phyloP scores from a whole-genome alignment of 2,888 invertebrate genomes.

The Dryobota labecula region DNA sequence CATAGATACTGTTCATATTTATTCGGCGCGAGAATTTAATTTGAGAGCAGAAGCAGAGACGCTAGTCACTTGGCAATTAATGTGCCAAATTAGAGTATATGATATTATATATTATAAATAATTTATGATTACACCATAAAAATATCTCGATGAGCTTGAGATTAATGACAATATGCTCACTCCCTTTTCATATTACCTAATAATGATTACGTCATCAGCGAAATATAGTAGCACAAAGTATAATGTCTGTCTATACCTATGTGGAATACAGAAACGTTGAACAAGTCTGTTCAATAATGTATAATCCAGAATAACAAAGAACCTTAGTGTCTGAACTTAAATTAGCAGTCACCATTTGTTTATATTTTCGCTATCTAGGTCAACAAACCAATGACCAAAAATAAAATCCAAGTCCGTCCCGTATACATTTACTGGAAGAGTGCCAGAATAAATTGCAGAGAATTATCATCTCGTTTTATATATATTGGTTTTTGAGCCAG shows the following conservation, averaged over 20 bases:
- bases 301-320: background rate
- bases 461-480: constrained; percentile 35
- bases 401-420: constrained; percentile 71
- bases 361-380: constrained; percentile 74
- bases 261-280: too few relatives aligned
- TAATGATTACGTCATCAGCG: background rate
- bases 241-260: background rate
- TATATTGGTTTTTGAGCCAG: constrained; percentile 23
- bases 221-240: background rate
- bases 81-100: background rate
- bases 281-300: background rate
- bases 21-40: background rate
- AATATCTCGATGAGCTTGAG: background rate
- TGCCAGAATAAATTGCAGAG: constrained; percentile 72
- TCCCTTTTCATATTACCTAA: background rate
- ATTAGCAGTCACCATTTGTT: constrained; percentile 34
- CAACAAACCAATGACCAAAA: constrained; percentile 79
- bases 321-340: background rate
- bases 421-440: constrained; percentile 69
- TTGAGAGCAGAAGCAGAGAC: background rate
- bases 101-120: background rate
- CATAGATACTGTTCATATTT: background rate
- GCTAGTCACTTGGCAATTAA: constrained; percentile 18
- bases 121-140: background rate
- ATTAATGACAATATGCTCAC: background rate